Percentiles rank a stretch among this genome's conserved stretches.
These are phyloP conservation scores for Notiomystis cincta DNA, from an alignment of 2,113 vertebrate genomes.

Conservation along the genomic window DNA sequence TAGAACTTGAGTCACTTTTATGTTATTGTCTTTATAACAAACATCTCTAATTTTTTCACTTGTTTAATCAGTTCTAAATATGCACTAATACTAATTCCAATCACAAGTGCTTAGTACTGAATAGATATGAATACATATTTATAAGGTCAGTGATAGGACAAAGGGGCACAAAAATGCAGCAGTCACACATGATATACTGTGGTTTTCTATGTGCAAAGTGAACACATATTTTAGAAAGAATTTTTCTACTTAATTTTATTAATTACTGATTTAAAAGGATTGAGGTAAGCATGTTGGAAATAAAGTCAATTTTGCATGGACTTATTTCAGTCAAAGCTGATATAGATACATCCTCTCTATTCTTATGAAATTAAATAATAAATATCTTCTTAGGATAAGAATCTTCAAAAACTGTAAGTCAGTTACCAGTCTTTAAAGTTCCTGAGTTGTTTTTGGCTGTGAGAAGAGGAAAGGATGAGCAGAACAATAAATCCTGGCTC, in stretches of 20 bases:
- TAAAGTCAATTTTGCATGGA: background rate
- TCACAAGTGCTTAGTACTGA: background rate
- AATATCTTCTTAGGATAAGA: background rate
- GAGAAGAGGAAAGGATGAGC: background rate
- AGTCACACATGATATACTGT: background rate
- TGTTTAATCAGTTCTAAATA: slow-evolving; percentile 14
- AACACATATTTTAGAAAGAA: background rate
- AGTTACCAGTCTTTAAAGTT: background rate
- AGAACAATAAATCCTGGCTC: background rate
- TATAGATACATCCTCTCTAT: background rate
- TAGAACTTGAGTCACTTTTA: background rate
- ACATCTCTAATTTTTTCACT: background rate
- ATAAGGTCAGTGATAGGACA: background rate
- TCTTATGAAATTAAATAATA: background rate
- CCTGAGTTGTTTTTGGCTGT: background rate
- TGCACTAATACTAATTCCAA: background rate
- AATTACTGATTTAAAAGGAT: background rate
- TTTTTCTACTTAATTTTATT: background rate
- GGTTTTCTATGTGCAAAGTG: background rate
- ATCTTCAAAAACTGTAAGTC: background rate
- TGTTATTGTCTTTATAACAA: background rate
- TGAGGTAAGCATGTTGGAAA: background rate
- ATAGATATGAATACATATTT: background rate
- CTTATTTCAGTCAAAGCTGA: background rate
- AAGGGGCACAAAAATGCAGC: background rate